These are phyloP conservation scores for Acanthornis magna DNA, from an alignment of 2,797 vertebrate species.

Conservation along the genomic window DNA sequence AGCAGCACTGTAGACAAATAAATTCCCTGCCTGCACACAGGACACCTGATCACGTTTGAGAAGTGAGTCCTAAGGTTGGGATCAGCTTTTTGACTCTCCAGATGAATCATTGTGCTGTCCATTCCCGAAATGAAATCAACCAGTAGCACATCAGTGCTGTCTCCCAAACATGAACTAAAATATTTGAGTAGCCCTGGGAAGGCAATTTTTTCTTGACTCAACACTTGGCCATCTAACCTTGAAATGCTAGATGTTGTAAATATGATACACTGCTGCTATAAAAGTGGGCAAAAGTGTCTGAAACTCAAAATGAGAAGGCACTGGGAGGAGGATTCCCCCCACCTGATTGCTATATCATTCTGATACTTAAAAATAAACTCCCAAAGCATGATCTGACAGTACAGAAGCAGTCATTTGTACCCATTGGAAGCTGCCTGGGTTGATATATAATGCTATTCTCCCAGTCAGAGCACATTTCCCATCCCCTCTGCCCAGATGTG, in stretches of 20 bases:
- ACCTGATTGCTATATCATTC: background rate
- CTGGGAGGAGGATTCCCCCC: background rate
- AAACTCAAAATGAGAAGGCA: slow-evolving; percentile 4
- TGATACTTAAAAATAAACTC: background rate
- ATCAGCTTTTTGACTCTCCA: background rate
- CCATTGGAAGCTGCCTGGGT: background rate
- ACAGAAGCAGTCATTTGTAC: background rate
- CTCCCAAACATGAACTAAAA: slow-evolving; percentile 22
- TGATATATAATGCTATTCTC: background rate
- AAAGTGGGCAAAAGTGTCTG: background rate
- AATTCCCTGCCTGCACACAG: background rate
- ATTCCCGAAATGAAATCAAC: slow-evolving; percentile 25
- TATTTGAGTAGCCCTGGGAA: slow-evolving; percentile 17
- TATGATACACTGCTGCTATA: background rate
- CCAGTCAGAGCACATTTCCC: background rate
- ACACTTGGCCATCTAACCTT: slow-evolving; percentile 25
- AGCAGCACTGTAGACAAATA: background rate
- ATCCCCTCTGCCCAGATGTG: background rate
- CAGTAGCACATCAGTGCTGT: background rate
- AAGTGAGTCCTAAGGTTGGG: background rate
- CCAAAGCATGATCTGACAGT: background rate
- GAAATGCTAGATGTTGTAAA: slow-evolving; percentile 30
- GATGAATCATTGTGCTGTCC: background rate
- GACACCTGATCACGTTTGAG: background rate
- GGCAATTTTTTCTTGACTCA: slow-evolving; percentile 1